Conservation (phyloP, 2,113 vertebrate genomes). For the Apteryx owenii region DNA sequence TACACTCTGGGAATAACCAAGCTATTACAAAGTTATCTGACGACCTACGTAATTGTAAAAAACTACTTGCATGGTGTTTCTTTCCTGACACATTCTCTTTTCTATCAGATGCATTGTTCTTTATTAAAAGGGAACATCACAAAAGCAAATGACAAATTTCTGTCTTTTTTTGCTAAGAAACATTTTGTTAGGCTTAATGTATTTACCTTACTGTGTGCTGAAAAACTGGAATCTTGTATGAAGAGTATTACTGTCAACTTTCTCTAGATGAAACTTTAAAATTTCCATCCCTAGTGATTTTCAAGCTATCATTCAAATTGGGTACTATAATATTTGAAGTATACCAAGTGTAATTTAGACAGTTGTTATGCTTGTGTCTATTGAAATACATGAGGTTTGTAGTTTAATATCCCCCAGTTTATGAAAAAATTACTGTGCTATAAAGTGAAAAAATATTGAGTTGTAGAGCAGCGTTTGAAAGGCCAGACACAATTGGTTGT, state of each 20-base stretch:
- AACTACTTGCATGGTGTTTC: background rate
- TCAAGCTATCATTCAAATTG: background rate
- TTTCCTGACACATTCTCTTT: background rate
- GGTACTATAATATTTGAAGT: background rate
- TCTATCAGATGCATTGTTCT: background rate
- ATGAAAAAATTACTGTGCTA: background rate
- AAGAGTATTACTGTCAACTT: background rate
- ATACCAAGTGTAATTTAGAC: background rate
- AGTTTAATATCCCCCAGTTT: background rate
- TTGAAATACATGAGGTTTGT: background rate
- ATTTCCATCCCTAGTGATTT: background rate
- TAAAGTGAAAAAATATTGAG: background rate
- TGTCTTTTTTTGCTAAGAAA: constrained; percentile 13
- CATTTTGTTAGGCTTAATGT: background rate
- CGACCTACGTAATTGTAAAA: background rate
- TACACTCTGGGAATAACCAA: background rate
- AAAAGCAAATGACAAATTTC: background rate
- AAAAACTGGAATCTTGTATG: background rate
- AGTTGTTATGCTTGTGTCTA: background rate
- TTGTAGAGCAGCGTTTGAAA: background rate
- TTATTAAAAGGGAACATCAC: constrained; percentile 6
- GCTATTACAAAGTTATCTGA: constrained; percentile 2
- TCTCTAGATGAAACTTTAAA: background rate
- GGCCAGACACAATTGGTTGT: background rate
- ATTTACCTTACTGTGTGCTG: background rate